Percentiles rank a stretch among this genome's conserved stretches.
These are phyloP conservation scores for Baccha elongata DNA, from an alignment of 2,888 invertebrate genomes.

Conservation along the genomic window DNA sequence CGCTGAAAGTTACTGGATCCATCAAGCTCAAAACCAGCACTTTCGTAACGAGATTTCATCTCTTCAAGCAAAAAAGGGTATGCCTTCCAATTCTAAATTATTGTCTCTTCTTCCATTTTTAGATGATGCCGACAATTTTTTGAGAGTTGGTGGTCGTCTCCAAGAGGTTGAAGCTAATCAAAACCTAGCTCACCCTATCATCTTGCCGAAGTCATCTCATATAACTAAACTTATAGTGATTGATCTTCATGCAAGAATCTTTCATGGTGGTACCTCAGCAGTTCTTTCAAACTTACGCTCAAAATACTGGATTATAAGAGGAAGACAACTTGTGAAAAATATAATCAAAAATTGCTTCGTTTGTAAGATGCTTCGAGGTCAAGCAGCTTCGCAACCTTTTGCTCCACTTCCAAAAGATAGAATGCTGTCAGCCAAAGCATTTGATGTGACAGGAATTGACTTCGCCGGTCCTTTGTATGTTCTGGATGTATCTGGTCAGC, in stretches of 20 bases:
- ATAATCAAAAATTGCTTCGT: too few species aligned
- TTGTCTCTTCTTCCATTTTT: constrained; percentile 24
- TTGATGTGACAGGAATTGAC: too few species aligned
- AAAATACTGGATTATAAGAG: background rate
- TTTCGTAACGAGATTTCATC: constrained; percentile 24
- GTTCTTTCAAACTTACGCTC: too few species aligned
- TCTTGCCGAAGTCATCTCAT: constrained; percentile 5
- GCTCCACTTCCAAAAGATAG: too few species aligned
- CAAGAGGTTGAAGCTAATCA: constrained; percentile 7
- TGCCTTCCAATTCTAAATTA: constrained; percentile 28
- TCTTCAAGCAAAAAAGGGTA: constrained; percentile 22
- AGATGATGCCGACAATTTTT: background rate
- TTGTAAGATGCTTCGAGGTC: background rate
- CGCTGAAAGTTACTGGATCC: constrained; percentile 32
- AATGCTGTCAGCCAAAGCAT: too few species aligned
- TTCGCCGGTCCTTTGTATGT: background rate
- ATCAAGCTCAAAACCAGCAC: constrained; percentile 24
- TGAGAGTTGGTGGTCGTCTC: constrained; percentile 18
- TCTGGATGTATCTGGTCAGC: background rate
- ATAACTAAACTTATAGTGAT: constrained; percentile 5
- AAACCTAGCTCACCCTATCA: constrained; percentile 1
- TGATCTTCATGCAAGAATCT: background rate
- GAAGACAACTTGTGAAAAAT: background rate
- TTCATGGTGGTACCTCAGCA: constrained; percentile 8
- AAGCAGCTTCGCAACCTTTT: background rate